Evolutionary conservation across 2,888 invertebrate genomes (phyloP).

Genomic region (Aspidiotus destructor): DNA sequence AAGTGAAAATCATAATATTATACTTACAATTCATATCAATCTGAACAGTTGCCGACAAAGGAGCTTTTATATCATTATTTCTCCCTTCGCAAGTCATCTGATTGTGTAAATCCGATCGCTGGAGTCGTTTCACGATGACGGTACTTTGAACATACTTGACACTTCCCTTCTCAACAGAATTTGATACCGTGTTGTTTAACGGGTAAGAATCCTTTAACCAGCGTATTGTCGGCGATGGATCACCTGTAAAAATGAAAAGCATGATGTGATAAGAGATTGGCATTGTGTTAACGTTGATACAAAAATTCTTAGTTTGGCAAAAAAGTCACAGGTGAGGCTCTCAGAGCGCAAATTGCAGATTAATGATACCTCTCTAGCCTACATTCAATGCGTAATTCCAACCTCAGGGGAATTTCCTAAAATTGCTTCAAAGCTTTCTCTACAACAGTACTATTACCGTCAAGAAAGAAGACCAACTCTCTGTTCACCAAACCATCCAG

Average conservation of each 20-base stretch:
- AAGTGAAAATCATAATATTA: neutral
- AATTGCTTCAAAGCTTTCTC: no score
- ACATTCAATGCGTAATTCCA: no score
- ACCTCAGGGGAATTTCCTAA: no score
- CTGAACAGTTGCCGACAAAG: slow-evolving; percentile 69
- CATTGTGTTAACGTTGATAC: no score
- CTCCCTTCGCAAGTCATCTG: slow-evolving; percentile 73
- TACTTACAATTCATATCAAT: slow-evolving; percentile 90
- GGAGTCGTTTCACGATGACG: slow-evolving; percentile 61
- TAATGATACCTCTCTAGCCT: no score
- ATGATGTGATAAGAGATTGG: neutral
- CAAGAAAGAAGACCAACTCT: no score
- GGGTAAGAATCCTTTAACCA: slow-evolving; percentile 23
- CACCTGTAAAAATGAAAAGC: slow-evolving; percentile 8
- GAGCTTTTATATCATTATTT: slow-evolving; percentile 61
- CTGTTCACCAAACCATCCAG: no score
- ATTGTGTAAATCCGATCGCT: slow-evolving; percentile 68
- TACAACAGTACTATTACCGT: no score
- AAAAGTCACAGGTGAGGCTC: no score
- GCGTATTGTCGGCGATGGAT: slow-evolving; percentile 23
- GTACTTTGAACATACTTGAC: slow-evolving; percentile 43
- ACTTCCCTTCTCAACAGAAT: slow-evolving; percentile 2
- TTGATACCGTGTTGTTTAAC: slow-evolving; percentile 11
- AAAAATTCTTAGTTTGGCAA: no score
- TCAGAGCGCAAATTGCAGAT: no score